These are phyloP conservation scores for Belgica antarctica DNA, from an alignment of 2,888 invertebrate genomes.

Conservation along the genomic window DNA sequence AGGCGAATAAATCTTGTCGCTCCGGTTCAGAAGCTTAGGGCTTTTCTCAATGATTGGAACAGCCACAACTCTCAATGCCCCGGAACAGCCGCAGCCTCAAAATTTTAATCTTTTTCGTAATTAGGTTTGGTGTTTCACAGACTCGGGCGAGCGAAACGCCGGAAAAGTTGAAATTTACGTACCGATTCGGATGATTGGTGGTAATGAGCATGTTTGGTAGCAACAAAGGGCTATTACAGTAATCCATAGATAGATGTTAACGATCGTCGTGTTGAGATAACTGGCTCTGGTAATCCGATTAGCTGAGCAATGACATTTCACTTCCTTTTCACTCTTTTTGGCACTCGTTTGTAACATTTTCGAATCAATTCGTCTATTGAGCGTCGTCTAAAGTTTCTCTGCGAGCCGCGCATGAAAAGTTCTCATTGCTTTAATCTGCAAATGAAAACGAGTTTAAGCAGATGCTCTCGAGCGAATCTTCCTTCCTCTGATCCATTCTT, in stretches of 20 bases:
- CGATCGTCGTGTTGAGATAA: neutral
- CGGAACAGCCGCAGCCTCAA: no score
- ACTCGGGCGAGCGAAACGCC: no score
- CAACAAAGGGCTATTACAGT: constrained; percentile 29
- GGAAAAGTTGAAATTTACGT: constrained; percentile 49
- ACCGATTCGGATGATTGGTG: constrained; percentile 68
- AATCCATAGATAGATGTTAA: constrained; percentile 37
- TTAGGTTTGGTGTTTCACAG: neutral
- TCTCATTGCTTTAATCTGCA: neutral
- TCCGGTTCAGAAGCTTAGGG: no score
- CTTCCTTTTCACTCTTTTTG: constrained; percentile 18
- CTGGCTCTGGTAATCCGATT: constrained; percentile 19
- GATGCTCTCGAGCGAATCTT: neutral
- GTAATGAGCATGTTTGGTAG: constrained; percentile 49
- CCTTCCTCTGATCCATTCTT: neutral
- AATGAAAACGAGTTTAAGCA: constrained; percentile 4
- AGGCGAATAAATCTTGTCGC: no score
- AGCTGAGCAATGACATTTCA: constrained; percentile 35
- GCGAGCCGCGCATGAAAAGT: neutral
- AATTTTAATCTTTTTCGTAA: no score
- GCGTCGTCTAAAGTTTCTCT: neutral
- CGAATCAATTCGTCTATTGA: neutral
- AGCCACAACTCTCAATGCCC: no score
- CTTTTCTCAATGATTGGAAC: no score
- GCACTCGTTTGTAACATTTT: constrained; percentile 37